Evolutionary conservation across 2,888 invertebrate species (phyloP).

Genomic region (Diadromus collaris): DNA sequence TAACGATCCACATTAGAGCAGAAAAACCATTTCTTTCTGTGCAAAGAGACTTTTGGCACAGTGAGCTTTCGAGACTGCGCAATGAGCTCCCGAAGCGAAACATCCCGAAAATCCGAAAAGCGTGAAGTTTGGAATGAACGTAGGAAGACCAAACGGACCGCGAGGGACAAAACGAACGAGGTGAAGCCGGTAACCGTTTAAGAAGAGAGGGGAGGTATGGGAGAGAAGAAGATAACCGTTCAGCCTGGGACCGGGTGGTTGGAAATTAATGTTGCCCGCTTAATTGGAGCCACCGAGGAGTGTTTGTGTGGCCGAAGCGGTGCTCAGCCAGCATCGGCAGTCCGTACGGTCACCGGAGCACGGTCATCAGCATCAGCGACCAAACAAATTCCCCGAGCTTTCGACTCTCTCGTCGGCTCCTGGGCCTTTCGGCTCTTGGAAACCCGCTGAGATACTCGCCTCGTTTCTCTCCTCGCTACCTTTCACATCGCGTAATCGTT

Average conservation of each 20-base stretch:
- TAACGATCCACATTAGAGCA: not conserved
- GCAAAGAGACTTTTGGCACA: not conserved
- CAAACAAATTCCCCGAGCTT: slow-evolving; percentile 16
- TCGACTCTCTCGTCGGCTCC: slow-evolving; percentile 46
- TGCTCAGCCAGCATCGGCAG: slow-evolving; percentile 70
- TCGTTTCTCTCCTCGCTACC: slow-evolving; percentile 31
- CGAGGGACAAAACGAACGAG: slow-evolving; percentile 44
- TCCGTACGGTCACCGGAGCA: not conserved
- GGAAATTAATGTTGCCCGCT: slow-evolving; percentile 80
- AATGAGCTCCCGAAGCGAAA: not conserved
- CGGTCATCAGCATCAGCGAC: slow-evolving; percentile 34
- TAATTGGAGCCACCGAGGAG: slow-evolving; percentile 79
- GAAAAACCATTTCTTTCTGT: not conserved
- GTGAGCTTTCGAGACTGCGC: too few species aligned
- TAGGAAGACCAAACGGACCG: slow-evolving; percentile 46
- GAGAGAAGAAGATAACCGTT: slow-evolving; percentile 73
- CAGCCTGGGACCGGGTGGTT: slow-evolving; percentile 77
- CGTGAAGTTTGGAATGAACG: slow-evolving; percentile 16
- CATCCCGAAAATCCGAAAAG: not conserved
- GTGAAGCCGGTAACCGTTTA: slow-evolving; percentile 42
- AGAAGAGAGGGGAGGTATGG: slow-evolving; percentile 55
- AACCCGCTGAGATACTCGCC: slow-evolving; percentile 17
- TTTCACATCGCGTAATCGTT: slow-evolving; percentile 55
- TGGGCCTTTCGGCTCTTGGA: slow-evolving; percentile 44
- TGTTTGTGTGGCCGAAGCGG: slow-evolving; percentile 78